Conservation (phyloP, 1,140 invertebrate genomes). For the Nymphalis io region DNA sequence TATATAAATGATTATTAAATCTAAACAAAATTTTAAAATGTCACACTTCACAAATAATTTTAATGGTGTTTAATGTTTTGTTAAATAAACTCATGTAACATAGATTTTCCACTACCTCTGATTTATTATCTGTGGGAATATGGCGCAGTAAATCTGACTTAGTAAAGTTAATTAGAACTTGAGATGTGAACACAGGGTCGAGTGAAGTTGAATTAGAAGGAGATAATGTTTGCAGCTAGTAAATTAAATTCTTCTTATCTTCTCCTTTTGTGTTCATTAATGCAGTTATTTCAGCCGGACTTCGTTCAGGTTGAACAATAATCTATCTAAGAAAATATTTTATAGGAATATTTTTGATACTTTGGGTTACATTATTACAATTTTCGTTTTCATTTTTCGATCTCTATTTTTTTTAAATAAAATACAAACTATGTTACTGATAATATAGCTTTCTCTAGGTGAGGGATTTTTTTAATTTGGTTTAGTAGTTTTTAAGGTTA, state of each 20-base stretch:
- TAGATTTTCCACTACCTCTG: slow-evolving; percentile 33
- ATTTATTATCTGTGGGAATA: slow-evolving; percentile 46
- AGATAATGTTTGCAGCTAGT: slow-evolving; percentile 11
- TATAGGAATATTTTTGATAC: too few relatives aligned
- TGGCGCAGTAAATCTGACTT: slow-evolving; percentile 33
- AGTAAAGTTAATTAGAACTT: slow-evolving; percentile 53
- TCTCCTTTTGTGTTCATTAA: background rate
- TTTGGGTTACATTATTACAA: too few relatives aligned
- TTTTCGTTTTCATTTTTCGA: too few relatives aligned
- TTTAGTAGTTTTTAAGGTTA: too few relatives aligned
- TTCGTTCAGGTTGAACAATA: too few relatives aligned
- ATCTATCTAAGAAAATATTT: too few relatives aligned
- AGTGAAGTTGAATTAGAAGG: slow-evolving; percentile 26
- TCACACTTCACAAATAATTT: background rate
- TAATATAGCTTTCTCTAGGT: too few relatives aligned
- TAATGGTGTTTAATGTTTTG: background rate
- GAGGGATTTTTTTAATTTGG: too few relatives aligned
- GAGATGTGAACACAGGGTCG: slow-evolving; percentile 31
- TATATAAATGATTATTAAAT: too few relatives aligned
- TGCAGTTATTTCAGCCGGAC: background rate
- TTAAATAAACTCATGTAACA: background rate
- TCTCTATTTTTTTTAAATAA: too few relatives aligned
- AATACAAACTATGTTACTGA: too few relatives aligned
- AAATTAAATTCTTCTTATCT: slow-evolving; percentile 12
- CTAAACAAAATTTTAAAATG: too few relatives aligned